Conservation (phyloP, 2,888 invertebrate species). For the Mesorhabditis sp. region DNA sequence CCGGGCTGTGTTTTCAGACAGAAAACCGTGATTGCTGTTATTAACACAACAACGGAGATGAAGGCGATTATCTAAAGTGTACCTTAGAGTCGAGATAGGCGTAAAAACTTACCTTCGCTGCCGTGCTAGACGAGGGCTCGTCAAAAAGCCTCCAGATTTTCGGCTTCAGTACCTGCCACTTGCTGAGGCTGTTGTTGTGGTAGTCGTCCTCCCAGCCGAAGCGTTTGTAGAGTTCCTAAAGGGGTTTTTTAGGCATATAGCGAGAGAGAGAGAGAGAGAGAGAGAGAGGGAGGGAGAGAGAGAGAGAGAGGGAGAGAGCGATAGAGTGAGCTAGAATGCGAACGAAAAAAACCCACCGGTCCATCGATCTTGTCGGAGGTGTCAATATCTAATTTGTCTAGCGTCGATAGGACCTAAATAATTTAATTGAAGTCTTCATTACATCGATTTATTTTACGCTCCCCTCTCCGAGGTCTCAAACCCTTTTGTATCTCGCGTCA, state of each 20-base stretch:
- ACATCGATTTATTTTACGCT: background rate
- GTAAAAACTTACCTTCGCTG: constrained; percentile 77
- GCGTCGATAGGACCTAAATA: constrained; percentile 50
- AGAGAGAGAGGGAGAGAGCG: background rate
- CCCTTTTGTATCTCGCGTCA: constrained; percentile 74
- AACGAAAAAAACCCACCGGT: constrained; percentile 33
- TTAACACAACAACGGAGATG: constrained; percentile 90
- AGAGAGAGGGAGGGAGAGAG: background rate
- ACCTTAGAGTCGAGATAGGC: background rate
- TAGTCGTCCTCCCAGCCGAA: constrained; percentile 96
- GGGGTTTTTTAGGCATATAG: background rate
- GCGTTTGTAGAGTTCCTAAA: constrained; percentile 67
- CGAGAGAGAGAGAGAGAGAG: no score
- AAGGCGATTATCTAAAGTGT: constrained; percentile 81
- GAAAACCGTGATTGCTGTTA: constrained; percentile 89
- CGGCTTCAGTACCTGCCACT: constrained; percentile 91
- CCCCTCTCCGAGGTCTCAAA: constrained; percentile 69
- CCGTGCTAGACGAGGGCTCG: constrained; percentile 94
- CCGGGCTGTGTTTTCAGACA: constrained; percentile 95
- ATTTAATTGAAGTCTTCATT: background rate
- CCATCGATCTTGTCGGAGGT: constrained; percentile 42
- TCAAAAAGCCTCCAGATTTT: constrained; percentile 98
- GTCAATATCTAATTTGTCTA: constrained; percentile 54
- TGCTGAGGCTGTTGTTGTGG: constrained; percentile 71
- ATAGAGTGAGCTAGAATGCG: no score